phyloP scores from a whole-genome alignment of 2,113 vertebrate species.

The Microtus richardsoni region DNA sequence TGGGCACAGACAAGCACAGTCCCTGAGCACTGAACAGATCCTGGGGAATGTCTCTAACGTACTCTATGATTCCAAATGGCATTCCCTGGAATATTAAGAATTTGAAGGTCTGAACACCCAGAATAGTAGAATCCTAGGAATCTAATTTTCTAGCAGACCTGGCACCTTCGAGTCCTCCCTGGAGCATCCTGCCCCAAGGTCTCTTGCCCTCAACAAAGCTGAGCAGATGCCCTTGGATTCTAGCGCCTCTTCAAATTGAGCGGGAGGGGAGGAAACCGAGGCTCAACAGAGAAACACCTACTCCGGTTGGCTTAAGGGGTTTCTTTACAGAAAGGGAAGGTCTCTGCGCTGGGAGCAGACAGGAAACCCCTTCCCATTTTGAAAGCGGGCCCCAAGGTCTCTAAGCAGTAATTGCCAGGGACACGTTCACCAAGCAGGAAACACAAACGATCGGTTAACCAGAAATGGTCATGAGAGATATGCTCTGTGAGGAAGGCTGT shows the following conservation, averaged over 20 bases:
- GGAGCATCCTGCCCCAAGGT: not conserved
- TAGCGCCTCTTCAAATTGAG: not conserved
- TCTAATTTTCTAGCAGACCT: not conserved
- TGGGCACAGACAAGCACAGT: not conserved
- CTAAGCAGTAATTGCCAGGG: not conserved
- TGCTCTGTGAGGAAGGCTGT: not conserved
- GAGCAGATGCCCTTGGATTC: not conserved
- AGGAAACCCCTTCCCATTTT: not conserved
- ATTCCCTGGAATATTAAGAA: not conserved
- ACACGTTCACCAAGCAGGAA: not conserved
- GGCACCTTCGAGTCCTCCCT: not conserved
- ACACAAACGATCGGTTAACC: not conserved
- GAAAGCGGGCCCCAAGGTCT: not conserved
- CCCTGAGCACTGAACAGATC: not conserved
- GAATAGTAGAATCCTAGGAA: not conserved
- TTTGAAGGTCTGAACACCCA: not conserved
- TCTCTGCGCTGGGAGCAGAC: not conserved
- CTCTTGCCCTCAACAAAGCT: not conserved
- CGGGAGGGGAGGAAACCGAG: constrained; percentile 27
- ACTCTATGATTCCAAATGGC: not conserved
- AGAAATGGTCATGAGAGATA: not conserved
- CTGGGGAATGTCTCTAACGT: not conserved
- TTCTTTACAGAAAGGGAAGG: not conserved
- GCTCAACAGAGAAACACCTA: not conserved
- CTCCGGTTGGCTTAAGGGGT: not conserved